A percentile compares a stretch with the other conserved stretches of the same genome.
phyloP scores from a whole-genome alignment of 1,140 invertebrate species.

The Caenorhabditis briggsae region DNA sequence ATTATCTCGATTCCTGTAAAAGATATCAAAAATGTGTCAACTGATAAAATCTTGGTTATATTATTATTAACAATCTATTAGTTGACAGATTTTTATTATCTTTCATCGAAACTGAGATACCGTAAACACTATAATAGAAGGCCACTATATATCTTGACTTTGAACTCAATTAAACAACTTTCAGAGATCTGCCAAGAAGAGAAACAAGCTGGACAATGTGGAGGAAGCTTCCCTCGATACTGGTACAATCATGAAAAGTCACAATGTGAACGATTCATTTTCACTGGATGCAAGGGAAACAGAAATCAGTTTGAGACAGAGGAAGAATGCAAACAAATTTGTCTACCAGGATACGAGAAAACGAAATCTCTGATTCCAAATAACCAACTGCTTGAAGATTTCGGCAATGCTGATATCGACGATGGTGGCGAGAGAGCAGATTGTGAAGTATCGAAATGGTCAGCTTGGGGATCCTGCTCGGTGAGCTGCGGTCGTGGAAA shows the following conservation, averaged over 20 bases:
- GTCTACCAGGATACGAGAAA: slow-evolving; percentile 70
- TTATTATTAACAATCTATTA: no score
- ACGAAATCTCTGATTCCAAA: slow-evolving; percentile 71
- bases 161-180: no score
- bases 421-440: slow-evolving; percentile 71
- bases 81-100: no score
- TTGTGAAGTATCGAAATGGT: slow-evolving; percentile 64
- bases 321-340: slow-evolving; percentile 76
- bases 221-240: slow-evolving; percentile 81
- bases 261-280: slow-evolving; percentile 82
- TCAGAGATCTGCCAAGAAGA: slow-evolving; percentile 77
- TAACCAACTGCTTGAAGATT: slow-evolving; percentile 72
- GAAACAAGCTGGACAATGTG: slow-evolving; percentile 80
- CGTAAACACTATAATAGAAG: no score
- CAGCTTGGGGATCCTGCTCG: slow-evolving; percentile 84
- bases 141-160: no score
- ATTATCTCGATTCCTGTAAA: no score
- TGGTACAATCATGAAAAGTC: slow-evolving; percentile 81
- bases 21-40: no score
- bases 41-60: no score
- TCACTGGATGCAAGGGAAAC: slow-evolving; percentile 83
- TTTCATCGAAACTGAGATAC: no score
- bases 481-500: slow-evolving; percentile 83
- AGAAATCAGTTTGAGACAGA: slow-evolving; percentile 82
- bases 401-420: slow-evolving; percentile 68